Evolutionary conservation across 2,797 vertebrate genomes (phyloP).

Genomic region (Crotalus adamanteus): DNA sequence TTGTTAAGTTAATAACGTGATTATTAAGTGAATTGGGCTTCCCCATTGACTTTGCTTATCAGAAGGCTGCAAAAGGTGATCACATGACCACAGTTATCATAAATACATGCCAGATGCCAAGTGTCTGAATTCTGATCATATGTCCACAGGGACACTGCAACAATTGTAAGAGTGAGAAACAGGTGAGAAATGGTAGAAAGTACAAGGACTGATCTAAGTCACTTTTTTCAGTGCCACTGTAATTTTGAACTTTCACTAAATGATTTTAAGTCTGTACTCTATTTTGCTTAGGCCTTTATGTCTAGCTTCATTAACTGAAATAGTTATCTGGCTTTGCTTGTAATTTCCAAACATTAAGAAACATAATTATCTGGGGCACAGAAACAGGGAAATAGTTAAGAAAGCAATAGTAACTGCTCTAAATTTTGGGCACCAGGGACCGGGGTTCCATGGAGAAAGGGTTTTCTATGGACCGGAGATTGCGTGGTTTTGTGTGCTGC

Average conservation of each 20-base stretch:
- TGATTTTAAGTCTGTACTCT: not conserved
- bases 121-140: not conserved
- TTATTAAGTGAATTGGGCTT: not conserved
- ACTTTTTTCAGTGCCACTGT: not conserved
- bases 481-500: too few species aligned
- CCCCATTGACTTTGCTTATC: not conserved
- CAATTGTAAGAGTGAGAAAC: not conserved
- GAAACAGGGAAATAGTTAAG: not conserved
- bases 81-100: not conserved
- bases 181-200: not conserved
- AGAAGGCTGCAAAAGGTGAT: too few species aligned
- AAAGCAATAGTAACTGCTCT: not conserved
- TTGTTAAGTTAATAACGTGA: not conserved
- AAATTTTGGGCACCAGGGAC: too few species aligned
- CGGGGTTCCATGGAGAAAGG: too few species aligned
- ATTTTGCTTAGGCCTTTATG: not conserved
- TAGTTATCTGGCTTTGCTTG: not conserved
- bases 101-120: not conserved
- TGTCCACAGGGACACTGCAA: not conserved
- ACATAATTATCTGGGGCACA: not conserved
- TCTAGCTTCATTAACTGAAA: not conserved
- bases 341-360: not conserved
- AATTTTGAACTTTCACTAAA: not conserved
- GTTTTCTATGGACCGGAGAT: too few species aligned
- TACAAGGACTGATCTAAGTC: not conserved